phyloP scores from a whole-genome alignment of 1,140 invertebrate species.

The Gryllus bimaculatus region DNA sequence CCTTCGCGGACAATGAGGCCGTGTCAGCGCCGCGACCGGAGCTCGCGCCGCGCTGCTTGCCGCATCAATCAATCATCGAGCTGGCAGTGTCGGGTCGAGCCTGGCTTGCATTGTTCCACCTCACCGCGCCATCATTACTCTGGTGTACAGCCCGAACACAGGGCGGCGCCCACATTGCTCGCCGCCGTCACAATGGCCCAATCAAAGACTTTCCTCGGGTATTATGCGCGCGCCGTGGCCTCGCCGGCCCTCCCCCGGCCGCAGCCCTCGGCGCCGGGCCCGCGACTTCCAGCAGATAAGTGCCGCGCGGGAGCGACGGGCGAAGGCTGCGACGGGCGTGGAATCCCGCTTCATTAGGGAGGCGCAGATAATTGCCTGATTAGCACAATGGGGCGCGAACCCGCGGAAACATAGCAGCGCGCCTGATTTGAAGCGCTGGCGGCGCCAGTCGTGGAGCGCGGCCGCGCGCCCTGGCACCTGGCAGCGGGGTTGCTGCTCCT shows the following conservation, averaged over 20 bases:
- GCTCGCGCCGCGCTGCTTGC: background rate
- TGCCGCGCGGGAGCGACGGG: background rate
- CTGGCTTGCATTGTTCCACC: background rate
- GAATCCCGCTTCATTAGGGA: background rate
- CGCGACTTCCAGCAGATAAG: background rate
- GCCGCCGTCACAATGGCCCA: background rate
- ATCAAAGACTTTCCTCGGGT: background rate
- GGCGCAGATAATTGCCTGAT: background rate
- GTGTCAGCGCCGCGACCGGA: background rate
- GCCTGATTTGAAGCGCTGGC: too few relatives aligned
- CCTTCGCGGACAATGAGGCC: background rate
- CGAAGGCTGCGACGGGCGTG: background rate
- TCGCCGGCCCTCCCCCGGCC: background rate
- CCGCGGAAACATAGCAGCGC: too few relatives aligned
- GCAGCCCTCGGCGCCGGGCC: too few relatives aligned
- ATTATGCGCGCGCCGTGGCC: background rate
- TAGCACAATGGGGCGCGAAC: too few relatives aligned
- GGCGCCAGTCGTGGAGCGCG: too few relatives aligned
- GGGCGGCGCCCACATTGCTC: background rate
- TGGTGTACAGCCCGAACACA: background rate
- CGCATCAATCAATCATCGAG: background rate
- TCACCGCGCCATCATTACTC: background rate
- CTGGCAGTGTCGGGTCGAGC: constrained; percentile 1
- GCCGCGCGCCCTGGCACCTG: too few relatives aligned
- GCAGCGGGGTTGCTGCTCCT: too few relatives aligned